A percentile compares a stretch with the other conserved stretches of the same genome.
phyloP scores from a whole-genome alignment of 2,888 invertebrate species.

The Zaprionus obscuricornis region DNA sequence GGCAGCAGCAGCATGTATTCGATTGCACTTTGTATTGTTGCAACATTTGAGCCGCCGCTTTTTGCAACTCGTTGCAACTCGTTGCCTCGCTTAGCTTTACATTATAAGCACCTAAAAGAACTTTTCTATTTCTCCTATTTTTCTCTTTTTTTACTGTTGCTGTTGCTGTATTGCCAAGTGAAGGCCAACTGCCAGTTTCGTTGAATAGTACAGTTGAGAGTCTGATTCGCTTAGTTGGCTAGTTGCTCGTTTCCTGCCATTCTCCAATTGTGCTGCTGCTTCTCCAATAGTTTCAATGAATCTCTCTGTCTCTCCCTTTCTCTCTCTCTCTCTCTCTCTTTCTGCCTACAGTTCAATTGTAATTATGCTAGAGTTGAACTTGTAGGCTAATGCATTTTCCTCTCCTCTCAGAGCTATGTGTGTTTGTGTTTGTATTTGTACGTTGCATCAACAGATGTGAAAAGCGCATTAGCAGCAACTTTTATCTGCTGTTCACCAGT shows the following conservation, averaged over 20 bases:
- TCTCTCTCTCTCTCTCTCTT: too few relatives aligned
- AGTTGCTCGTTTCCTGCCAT: slow-evolving; percentile 54
- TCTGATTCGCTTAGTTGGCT: slow-evolving; percentile 47
- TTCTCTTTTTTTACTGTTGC: too few relatives aligned
- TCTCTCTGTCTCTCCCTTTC: too few relatives aligned
- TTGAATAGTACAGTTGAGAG: too few relatives aligned
- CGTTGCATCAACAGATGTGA: slow-evolving; percentile 47
- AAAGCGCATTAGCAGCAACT: slow-evolving; percentile 53
- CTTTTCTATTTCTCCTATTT: slow-evolving; percentile 6
- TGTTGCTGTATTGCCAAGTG: too few relatives aligned
- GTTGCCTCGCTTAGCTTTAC: slow-evolving; percentile 1
- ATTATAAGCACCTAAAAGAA: slow-evolving; percentile 27
- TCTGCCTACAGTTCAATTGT: slow-evolving; percentile 65
- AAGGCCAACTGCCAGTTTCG: slow-evolving; percentile 23
- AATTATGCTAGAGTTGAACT: slow-evolving; percentile 64
- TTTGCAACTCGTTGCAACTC: slow-evolving; percentile 26
- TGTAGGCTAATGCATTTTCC: slow-evolving; percentile 60
- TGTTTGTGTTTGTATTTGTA: background rate
- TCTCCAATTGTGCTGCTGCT: background rate
- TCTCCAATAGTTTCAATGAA: too few relatives aligned
- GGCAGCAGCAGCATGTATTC: slow-evolving; percentile 29
- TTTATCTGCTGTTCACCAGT: slow-evolving; percentile 54
- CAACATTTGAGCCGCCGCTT: slow-evolving; percentile 19
- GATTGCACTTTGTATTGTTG: slow-evolving; percentile 50
- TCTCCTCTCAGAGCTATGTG: too few relatives aligned